Conservation (phyloP, 2,113 vertebrate genomes). For the Otolemur garnettii region DNA sequence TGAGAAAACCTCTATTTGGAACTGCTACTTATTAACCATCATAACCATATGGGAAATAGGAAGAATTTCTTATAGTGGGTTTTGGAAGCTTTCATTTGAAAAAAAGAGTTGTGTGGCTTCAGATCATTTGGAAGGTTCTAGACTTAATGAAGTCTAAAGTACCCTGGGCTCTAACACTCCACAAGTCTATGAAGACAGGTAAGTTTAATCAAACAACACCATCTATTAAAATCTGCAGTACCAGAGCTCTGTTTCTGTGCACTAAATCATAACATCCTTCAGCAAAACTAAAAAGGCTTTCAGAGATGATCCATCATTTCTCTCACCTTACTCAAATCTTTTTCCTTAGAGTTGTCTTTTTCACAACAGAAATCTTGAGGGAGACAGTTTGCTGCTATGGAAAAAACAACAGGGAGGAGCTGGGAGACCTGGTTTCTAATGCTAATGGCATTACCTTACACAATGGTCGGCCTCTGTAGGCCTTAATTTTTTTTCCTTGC, state of each 20-base stretch:
- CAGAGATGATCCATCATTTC: neutral
- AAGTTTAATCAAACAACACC: neutral
- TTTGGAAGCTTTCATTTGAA: neutral
- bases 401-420: neutral
- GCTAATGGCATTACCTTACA: neutral
- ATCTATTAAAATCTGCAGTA: neutral
- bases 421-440: neutral
- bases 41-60: no score
- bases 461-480: neutral
- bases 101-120: conserved; percentile 11
- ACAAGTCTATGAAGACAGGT: neutral
- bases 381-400: neutral
- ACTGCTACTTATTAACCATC: neutral
- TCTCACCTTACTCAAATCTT: neutral
- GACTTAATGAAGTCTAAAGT: neutral
- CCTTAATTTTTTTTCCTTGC: conserved; percentile 14
- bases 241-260: neutral
- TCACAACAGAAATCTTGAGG: neutral
- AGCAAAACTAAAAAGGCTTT: neutral
- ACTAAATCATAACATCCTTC: neutral
- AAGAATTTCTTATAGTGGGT: neutral
- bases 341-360: neutral
- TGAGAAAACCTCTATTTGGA: neutral
- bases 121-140: neutral
- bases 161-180: neutral